Conservation (phyloP, 2,888 invertebrate species). For the Lepas anatifera region DNA sequence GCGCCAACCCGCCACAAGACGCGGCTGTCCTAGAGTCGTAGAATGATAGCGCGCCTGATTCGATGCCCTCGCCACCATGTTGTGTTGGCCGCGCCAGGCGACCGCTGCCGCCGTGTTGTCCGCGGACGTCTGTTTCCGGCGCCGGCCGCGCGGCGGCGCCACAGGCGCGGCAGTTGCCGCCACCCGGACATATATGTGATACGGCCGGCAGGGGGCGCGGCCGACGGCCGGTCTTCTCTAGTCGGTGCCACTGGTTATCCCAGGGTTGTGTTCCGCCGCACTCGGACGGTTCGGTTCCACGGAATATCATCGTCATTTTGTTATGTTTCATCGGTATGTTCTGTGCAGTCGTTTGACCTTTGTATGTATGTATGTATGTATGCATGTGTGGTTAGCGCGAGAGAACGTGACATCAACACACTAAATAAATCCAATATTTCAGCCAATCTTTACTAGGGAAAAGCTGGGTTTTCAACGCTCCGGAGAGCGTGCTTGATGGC, state of each 20-base stretch:
- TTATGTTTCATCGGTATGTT: background rate
- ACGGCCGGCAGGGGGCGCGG: background rate
- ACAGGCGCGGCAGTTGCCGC: too few relatives aligned
- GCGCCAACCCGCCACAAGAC: too few relatives aligned
- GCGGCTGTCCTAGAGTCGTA: too few relatives aligned
- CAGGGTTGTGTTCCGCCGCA: conserved; percentile 4
- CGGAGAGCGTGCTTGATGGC: too few relatives aligned
- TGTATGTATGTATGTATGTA: background rate
- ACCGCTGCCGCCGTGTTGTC: too few relatives aligned
- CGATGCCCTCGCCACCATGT: too few relatives aligned
- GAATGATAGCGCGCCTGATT: too few relatives aligned
- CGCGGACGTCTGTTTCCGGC: too few relatives aligned
- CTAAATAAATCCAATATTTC: background rate
- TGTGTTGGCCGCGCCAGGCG: too few relatives aligned
- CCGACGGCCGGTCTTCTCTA: background rate
- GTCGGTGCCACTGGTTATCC: background rate
- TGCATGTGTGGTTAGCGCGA: background rate
- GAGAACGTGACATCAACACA: background rate
- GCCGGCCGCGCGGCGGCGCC: too few relatives aligned
- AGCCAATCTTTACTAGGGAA: too few relatives aligned
- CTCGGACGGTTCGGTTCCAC: background rate
- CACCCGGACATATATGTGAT: background rate
- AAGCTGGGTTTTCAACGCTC: too few relatives aligned
- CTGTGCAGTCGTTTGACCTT: background rate
- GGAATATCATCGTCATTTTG: conserved; percentile 2